Evolutionary conservation across 2,888 invertebrate species (phyloP).

Genomic region (Bimastos eiseni): DNA sequence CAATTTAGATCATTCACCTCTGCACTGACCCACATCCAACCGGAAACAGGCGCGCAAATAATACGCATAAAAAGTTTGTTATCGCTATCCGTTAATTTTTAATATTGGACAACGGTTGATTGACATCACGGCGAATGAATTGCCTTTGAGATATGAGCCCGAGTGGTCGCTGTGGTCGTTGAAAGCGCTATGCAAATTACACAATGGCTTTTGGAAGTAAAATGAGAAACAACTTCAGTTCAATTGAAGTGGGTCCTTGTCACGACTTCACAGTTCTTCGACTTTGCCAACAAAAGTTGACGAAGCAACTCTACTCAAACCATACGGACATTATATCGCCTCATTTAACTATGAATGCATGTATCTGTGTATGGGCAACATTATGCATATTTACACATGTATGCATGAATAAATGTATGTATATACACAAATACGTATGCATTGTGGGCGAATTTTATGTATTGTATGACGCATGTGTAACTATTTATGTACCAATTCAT

Average conservation of each 20-base stretch:
- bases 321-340: not conserved
- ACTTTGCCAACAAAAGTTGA: not conserved
- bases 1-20: not conserved
- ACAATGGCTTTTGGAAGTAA: too few species aligned
- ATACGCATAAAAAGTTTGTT: not conserved
- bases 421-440: not conserved
- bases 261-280: not conserved
- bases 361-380: not conserved
- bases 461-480: not conserved
- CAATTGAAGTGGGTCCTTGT: not conserved
- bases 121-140: not conserved
- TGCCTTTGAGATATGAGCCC: not conserved
- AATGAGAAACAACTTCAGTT: not conserved
- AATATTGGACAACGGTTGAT: not conserved
- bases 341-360: not conserved
- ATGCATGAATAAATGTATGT: not conserved
- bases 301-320: not conserved
- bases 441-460: not conserved
- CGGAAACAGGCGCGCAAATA: not conserved
- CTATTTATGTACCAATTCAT: too few species aligned
- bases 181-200: not conserved
- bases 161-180: not conserved
- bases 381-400: not conserved
- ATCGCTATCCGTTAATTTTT: not conserved
- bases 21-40: not conserved